Evolutionary conservation across 2,113 vertebrate species (phyloP).

Genomic region (Tamias sibiricus): DNA sequence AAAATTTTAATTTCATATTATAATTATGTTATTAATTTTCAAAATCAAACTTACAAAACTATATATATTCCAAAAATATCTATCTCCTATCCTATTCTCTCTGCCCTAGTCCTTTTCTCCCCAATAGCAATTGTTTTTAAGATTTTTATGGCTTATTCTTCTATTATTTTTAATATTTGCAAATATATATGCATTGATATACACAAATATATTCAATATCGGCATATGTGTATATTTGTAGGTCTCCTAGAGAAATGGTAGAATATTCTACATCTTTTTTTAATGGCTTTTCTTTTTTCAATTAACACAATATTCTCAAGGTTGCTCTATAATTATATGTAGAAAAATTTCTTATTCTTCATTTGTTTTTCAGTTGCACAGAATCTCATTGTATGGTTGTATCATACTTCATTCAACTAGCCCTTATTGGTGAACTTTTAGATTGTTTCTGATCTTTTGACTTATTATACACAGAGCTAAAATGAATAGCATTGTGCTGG

Average conservation of each 20-base stretch:
- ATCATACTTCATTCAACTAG: background rate
- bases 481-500: background rate
- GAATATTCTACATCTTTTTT: background rate
- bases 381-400: background rate
- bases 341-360: background rate
- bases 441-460: background rate
- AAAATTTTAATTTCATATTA: background rate
- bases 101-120: background rate
- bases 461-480: background rate
- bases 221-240: background rate
- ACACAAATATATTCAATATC: background rate
- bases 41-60: background rate
- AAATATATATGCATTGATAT: background rate
- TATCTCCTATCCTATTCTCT: background rate
- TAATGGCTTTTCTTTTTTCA: background rate
- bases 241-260: background rate
- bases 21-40: background rate
- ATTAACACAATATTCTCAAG: background rate
- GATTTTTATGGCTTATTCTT: background rate
- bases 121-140: background rate
- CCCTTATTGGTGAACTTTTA: background rate
- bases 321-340: background rate
- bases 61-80: background rate
- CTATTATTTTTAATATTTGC: background rate
- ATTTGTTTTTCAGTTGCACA: background rate